Base-by-base conservation (phyloP, 2,888 invertebrate species). In the Ornithoptera alexandrae region DNA sequence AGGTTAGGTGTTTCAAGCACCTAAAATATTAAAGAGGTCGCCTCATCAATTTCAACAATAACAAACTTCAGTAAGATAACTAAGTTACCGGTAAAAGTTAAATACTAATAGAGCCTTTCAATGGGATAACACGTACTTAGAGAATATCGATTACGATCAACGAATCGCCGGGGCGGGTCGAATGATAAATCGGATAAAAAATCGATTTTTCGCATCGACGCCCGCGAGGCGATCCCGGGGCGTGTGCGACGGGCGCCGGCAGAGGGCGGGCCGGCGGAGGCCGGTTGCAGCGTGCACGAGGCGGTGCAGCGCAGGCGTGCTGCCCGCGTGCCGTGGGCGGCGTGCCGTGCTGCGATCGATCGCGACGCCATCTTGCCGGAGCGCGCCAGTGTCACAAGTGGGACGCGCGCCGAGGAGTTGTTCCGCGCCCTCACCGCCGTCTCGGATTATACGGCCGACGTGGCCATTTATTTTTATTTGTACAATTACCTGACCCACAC, bases 261-360 rank as follows among this genome's bases (percentile, higher is more conserved):
- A 50, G 20, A 39, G 15, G 15, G 46, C 30, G 53, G 39, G n/a
- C n/a, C 39, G 36, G 39, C 5, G 62, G 20, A 39, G 15, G 78
- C 81, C 74, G 75, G 81, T 72, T 87, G 86, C 87, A 87, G 77
- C 85, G 57, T 69, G 69, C 69, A 68, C 85, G 86, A 82, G 91
- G 91, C 87, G 89, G 82, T 82, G 87, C 87, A 86, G 88, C 87
- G 90, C 89, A 88, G 85, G 89, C 90, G 91, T 90, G 88, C 86
- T 72, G 64, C 71, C 90, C 90, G 89, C 88, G 86, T 72, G 64
- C 71, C 80, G 83, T 78, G 89, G 90, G 91, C 88, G 91, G 89
- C 80, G 75, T 75, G 85, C 81, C 80, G 75, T 75, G 85, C 81
- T 77, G 82, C 83, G 84, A 89, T 90, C 88, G 90, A 90, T 89